A percentile compares a stretch with the other conserved stretches of the same genome.
Conservation (phyloP, 2,797 vertebrate species). For the Fringilla coelebs region DNA sequence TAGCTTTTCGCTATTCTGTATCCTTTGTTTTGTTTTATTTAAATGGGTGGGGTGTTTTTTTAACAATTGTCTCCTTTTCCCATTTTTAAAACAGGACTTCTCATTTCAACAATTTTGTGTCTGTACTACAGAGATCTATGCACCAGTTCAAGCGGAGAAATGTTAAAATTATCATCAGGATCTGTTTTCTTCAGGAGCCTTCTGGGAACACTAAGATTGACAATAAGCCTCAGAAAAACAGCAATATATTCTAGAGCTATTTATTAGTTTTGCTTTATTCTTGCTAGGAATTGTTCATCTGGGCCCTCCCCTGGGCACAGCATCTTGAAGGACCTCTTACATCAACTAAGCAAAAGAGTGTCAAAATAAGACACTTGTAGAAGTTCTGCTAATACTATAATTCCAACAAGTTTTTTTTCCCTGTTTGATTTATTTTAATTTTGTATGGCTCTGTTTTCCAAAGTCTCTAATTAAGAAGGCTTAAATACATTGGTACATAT, state of each 20-base stretch:
- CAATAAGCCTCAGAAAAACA: not conserved
- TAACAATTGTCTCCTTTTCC: not conserved
- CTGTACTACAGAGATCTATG: not conserved
- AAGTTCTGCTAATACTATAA: not conserved
- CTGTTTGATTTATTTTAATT: not conserved
- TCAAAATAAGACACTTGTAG: not conserved
- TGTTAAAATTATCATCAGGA: constrained; percentile 29
- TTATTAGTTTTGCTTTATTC: not conserved
- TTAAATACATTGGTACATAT: not conserved
- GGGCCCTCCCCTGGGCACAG: not conserved
- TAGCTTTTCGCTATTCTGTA: not conserved
- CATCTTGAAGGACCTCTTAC: not conserved
- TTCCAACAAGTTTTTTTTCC: not conserved
- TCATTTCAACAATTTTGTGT: not conserved
- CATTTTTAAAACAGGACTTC: not conserved
- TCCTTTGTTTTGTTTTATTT: not conserved
- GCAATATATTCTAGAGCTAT: not conserved
- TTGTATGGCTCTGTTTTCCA: not conserved
- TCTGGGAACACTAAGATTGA: constrained; percentile 1
- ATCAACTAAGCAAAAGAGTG: not conserved
- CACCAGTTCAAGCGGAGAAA: not conserved
- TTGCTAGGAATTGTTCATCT: not conserved
- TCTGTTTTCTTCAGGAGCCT: constrained; percentile 14
- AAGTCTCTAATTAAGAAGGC: not conserved
- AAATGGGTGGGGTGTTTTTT: not conserved